A percentile compares a stretch with the other conserved stretches of the same genome.
These are phyloP conservation scores for Anas bernieri DNA, from an alignment of 2,797 vertebrate genomes.

Conservation along the genomic window DNA sequence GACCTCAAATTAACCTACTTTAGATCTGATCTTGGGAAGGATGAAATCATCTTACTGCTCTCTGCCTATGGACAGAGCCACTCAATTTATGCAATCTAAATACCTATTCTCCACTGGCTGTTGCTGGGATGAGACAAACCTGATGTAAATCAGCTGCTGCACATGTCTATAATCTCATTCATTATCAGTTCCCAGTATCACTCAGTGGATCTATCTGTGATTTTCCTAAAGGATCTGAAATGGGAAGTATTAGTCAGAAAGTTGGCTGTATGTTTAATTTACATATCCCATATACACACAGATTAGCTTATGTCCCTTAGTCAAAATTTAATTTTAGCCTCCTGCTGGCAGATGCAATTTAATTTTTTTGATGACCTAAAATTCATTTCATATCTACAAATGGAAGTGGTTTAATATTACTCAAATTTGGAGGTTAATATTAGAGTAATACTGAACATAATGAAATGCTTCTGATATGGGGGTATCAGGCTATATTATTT, in stretches of 20 bases:
- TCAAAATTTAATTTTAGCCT: background rate
- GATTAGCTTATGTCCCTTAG: background rate
- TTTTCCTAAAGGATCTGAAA: background rate
- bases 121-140: background rate
- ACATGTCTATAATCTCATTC: background rate
- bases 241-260: background rate
- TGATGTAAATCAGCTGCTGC: background rate
- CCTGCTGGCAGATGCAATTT: background rate
- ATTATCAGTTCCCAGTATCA: background rate
- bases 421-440: background rate
- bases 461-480: background rate
- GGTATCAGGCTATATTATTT: background rate
- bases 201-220: background rate
- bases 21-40: background rate
- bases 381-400: background rate
- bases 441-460: background rate
- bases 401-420: background rate
- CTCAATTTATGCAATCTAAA: background rate
- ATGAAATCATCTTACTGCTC: background rate
- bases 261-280: background rate
- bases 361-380: background rate
- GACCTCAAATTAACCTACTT: background rate
- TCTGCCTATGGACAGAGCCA: background rate
- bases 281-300: background rate
- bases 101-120: background rate